Conservation (phyloP, 2,797 vertebrate species). For the Nasua narica region DNA sequence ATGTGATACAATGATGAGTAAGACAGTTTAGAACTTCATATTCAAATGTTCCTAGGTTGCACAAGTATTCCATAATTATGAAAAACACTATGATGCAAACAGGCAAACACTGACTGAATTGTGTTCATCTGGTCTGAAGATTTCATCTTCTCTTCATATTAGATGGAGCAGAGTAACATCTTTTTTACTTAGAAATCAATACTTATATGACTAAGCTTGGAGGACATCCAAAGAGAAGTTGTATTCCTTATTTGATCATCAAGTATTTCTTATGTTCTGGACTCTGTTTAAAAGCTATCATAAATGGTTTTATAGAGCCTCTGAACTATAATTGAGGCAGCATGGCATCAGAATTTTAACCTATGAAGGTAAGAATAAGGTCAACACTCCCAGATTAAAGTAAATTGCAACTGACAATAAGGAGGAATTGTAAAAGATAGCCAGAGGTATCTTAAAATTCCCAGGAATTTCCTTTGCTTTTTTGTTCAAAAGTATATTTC, state of each 20-base stretch:
- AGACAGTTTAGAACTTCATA: not conserved
- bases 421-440: not conserved
- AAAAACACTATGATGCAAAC: not conserved
- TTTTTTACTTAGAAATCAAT: not conserved
- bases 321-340: not conserved
- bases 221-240: not conserved
- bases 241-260: not conserved
- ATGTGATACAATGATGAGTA: not conserved
- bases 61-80: not conserved
- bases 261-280: not conserved
- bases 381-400: not conserved
- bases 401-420: not conserved
- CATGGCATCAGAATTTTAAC: not conserved
- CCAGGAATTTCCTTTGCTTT: not conserved
- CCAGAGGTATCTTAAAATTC: not conserved
- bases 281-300: not conserved
- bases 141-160: not conserved
- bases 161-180: not conserved
- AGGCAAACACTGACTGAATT: not conserved
- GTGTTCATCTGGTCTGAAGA: not conserved
- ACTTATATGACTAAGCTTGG: not conserved
- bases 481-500: not conserved
- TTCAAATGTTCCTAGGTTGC: not conserved
- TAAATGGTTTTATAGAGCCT: not conserved
- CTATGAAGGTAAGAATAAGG: not conserved